A percentile compares a stretch with the other conserved stretches of the same genome.
These are phyloP conservation scores for Barypeithes pellucidus DNA, from an alignment of 2,888 invertebrate species.

Conservation along the genomic window DNA sequence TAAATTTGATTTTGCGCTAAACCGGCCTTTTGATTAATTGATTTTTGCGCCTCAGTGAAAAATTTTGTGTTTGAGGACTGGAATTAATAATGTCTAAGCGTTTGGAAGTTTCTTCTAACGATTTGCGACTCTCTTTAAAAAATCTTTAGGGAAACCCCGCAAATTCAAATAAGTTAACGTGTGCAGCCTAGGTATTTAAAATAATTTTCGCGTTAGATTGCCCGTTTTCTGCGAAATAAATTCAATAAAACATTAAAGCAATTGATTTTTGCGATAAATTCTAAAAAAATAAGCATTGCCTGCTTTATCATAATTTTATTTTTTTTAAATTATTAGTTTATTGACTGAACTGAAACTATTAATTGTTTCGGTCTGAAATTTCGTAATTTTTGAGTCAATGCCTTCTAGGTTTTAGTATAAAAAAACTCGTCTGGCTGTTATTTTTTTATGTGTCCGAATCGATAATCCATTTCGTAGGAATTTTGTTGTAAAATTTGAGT, in stretches of 20 bases:
- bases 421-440: conserved; percentile 17
- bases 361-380: not conserved
- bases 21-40: not conserved
- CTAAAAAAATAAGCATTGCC: too few relatives aligned
- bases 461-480: conserved; percentile 32
- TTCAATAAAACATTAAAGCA: too few relatives aligned
- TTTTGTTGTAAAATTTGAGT: conserved; percentile 40
- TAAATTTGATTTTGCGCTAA: not conserved
- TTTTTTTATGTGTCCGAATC: conserved; percentile 34
- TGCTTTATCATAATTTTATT: too few relatives aligned
- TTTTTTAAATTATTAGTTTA: not conserved
- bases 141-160: too few relatives aligned
- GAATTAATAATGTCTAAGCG: not conserved
- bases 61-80: not conserved
- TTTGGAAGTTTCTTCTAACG: too few relatives aligned
- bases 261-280: too few relatives aligned
- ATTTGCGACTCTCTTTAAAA: too few relatives aligned
- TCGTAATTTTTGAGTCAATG: not conserved
- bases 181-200: too few relatives aligned
- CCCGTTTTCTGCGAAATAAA: too few relatives aligned
- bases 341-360: not conserved
- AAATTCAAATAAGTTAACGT: too few relatives aligned
- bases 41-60: not conserved
- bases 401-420: not conserved
- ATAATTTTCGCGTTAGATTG: too few relatives aligned